These are phyloP conservation scores for Mesocentrotus franciscanus DNA, from an alignment of 53 echinoderm and acorn worm species.

Conservation along the genomic window DNA sequence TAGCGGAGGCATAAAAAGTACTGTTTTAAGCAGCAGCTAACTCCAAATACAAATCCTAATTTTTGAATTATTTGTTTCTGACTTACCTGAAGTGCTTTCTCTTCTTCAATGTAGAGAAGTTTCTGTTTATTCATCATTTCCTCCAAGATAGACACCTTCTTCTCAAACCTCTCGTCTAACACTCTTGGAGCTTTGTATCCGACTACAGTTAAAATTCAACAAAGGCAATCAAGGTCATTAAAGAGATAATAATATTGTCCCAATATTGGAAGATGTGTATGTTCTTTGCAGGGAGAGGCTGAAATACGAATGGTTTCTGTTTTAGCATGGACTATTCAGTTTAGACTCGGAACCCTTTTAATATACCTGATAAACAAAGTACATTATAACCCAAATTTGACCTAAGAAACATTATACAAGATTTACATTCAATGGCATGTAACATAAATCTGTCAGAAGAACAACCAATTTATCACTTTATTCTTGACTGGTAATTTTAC, in stretches of 20 bases:
- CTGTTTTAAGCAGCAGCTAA: too few species aligned
- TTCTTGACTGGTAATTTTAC: too few species aligned
- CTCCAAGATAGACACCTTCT: constrained; percentile 73
- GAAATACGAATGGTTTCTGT: not conserved
- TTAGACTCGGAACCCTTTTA: too few species aligned
- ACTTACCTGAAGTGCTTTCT: constrained; percentile 84
- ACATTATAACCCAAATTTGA: too few species aligned
- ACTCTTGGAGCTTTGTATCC: constrained; percentile 16
- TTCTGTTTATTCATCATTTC: constrained; percentile 82
- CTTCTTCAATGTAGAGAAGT: constrained; percentile 83
- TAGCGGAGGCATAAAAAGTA: too few species aligned
- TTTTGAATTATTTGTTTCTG: not conserved
- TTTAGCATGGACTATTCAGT: not conserved
- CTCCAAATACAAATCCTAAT: too few species aligned
- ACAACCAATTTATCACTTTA: too few species aligned
- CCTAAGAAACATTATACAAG: too few species aligned
- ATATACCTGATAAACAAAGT: too few species aligned
- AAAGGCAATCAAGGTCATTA: too few species aligned
- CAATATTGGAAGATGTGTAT: not conserved
- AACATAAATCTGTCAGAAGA: too few species aligned
- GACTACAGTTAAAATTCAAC: not conserved
- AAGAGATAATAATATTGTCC: not conserved
- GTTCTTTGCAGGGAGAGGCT: not conserved
- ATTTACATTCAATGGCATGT: too few species aligned
- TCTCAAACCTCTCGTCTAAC: constrained; percentile 71